Evolutionary conservation across 2,888 invertebrate genomes (phyloP).

Genomic region (Dryobota labecula): DNA sequence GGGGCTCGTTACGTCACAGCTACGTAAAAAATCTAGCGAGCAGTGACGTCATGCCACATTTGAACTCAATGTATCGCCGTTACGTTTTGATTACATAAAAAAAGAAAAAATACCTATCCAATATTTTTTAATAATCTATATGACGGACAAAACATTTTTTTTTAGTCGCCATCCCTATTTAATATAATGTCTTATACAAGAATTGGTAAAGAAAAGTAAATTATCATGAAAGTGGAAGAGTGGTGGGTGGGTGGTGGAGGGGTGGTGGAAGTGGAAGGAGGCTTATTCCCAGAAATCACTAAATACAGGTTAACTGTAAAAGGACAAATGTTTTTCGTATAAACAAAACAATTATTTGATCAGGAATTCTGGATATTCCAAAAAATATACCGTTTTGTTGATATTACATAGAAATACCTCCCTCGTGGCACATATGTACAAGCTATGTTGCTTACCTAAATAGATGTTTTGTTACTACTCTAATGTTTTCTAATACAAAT

Average conservation of each 20-base stretch:
- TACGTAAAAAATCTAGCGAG: too few relatives aligned
- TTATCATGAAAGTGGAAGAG: not conserved
- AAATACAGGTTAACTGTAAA: not conserved
- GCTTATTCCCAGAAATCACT: not conserved
- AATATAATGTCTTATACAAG: not conserved
- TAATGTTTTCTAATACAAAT: conserved; percentile 15
- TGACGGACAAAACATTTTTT: too few relatives aligned
- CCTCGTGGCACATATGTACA: conserved; percentile 1
- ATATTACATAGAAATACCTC: conserved; percentile 7
- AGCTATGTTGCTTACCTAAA: not conserved
- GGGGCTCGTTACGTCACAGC: too few relatives aligned
- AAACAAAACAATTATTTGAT: not conserved
- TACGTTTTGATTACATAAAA: too few relatives aligned
- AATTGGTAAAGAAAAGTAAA: not conserved
- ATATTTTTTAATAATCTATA: too few relatives aligned
- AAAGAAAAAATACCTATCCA: too few relatives aligned
- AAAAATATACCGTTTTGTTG: not conserved
- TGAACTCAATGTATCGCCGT: too few relatives aligned
- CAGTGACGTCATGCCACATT: too few relatives aligned
- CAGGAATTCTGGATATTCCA: not conserved
- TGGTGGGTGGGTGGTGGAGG: too few relatives aligned
- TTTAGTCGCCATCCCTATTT: too few relatives aligned
- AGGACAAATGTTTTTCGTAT: not conserved
- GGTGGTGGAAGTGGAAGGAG: too few relatives aligned
- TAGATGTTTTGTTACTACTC: not conserved